These are phyloP conservation scores for Dioctria linearis DNA, from an alignment of 2,888 invertebrate species.

Conservation along the genomic window DNA sequence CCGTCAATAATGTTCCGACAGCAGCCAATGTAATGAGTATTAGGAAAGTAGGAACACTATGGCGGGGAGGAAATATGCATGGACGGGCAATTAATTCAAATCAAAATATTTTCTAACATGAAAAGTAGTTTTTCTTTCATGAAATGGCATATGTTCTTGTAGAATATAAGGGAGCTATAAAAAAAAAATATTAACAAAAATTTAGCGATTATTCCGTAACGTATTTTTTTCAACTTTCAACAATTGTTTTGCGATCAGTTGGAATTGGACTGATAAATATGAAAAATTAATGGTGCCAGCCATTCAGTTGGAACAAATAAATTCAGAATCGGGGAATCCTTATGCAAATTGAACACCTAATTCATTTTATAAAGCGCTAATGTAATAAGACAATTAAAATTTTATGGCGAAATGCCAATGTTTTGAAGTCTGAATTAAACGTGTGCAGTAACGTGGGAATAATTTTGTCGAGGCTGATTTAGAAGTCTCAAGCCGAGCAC, in stretches of 20 bases:
- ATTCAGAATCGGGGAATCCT: conserved; percentile 32
- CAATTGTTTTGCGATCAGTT: background rate
- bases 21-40: conserved; percentile 33
- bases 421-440: conserved; percentile 35
- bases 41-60: conserved; percentile 21
- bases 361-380: conserved; percentile 18
- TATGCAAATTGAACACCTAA: conserved; percentile 32
- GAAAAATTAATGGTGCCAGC: conserved; percentile 33
- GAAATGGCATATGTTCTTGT: conserved; percentile 5
- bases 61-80: conserved; percentile 20
- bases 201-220: too few species aligned
- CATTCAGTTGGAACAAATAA: conserved; percentile 21
- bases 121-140: background rate
- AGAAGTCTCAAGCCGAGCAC: background rate
- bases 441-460: conserved; percentile 9
- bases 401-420: conserved; percentile 23
- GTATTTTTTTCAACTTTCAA: background rate
- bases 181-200: too few species aligned
- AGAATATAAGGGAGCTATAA: background rate
- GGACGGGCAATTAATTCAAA: conserved; percentile 45
- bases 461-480: background rate
- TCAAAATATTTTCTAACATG: conserved; percentile 20
- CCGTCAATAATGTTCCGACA: conserved; percentile 62
- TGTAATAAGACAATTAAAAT: conserved; percentile 48
- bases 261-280: background rate